Percentiles rank a stretch among this genome's conserved stretches.
phyloP scores from a whole-genome alignment of 2,113 vertebrate species.

The Puma concolor region DNA sequence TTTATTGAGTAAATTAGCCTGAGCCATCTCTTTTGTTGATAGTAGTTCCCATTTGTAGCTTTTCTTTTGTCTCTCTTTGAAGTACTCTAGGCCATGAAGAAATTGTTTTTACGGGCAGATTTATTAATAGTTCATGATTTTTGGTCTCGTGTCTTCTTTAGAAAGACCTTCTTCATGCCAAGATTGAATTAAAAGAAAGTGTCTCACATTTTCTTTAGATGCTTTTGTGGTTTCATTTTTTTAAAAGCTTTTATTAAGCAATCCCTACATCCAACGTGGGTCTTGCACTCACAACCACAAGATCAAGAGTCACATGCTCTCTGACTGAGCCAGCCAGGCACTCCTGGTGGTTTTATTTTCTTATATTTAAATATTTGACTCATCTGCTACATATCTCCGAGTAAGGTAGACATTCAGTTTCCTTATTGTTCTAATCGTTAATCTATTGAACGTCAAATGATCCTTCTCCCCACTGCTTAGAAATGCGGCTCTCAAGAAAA shows the following conservation, averaged over 20 bases:
- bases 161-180: constrained; percentile 19
- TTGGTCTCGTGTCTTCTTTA: background rate
- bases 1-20: background rate
- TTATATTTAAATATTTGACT: background rate
- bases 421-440: background rate
- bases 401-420: background rate
- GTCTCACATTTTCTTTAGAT: background rate
- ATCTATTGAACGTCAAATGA: background rate
- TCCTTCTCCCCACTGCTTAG: background rate
- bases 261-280: background rate
- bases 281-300: background rate
- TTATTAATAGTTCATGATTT: background rate
- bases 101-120: background rate
- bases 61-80: constrained; percentile 12
- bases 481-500: background rate
- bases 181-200: constrained; percentile 1
- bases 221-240: background rate
- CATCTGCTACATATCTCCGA: background rate
- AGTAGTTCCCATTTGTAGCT: background rate
- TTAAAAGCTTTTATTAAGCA: background rate
- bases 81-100: background rate
- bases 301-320: background rate
- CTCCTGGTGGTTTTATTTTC: background rate
- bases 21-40: constrained; percentile 21
- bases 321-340: background rate